Conservation (phyloP, 1,140 invertebrate genomes). For the Aethina tumida region DNA sequence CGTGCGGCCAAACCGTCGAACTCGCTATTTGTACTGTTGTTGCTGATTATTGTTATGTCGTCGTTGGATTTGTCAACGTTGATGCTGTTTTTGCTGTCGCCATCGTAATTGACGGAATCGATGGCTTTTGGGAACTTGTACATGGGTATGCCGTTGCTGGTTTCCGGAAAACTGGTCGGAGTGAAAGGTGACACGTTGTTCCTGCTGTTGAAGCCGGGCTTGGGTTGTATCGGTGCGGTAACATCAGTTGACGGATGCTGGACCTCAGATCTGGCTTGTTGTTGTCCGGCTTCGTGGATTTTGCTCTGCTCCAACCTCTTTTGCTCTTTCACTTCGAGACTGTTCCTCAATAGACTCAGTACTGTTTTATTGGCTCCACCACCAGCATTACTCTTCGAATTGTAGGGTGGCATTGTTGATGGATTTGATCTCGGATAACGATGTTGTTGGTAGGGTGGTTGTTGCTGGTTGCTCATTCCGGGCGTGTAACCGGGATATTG, state of each 20-base stretch:
- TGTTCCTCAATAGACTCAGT: slow-evolving; percentile 55
- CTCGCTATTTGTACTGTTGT: slow-evolving; percentile 25
- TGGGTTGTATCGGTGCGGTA: slow-evolving; percentile 41
- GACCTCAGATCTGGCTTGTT: slow-evolving; percentile 22
- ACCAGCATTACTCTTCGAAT: slow-evolving; percentile 11
- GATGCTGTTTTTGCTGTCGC: slow-evolving; percentile 35
- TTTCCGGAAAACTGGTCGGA: slow-evolving; percentile 41
- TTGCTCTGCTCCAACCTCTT: slow-evolving; percentile 35
- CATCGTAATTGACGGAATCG: slow-evolving; percentile 44
- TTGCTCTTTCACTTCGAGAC: slow-evolving; percentile 53
- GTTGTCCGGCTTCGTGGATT: slow-evolving; percentile 15
- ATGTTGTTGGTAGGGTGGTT: slow-evolving; percentile 20
- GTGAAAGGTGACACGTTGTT: slow-evolving; percentile 48
- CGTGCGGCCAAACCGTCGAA: slow-evolving; percentile 52
- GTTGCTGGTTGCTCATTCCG: slow-evolving; percentile 13
- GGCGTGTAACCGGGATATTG: slow-evolving; percentile 23
- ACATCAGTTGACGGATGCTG: slow-evolving; percentile 37
- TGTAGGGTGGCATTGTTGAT: slow-evolving; percentile 14
- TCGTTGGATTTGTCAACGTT: slow-evolving; percentile 30
- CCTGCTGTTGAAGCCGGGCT: slow-evolving; percentile 39
- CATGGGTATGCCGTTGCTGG: slow-evolving; percentile 41
- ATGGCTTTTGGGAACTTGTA: slow-evolving; percentile 55
- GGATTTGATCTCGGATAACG: slow-evolving; percentile 21
- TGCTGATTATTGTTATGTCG: slow-evolving; percentile 19
- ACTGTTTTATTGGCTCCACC: slow-evolving; percentile 51